These are phyloP conservation scores for Catocala sponsa DNA, from an alignment of 2,888 invertebrate genomes.

Conservation along the genomic window DNA sequence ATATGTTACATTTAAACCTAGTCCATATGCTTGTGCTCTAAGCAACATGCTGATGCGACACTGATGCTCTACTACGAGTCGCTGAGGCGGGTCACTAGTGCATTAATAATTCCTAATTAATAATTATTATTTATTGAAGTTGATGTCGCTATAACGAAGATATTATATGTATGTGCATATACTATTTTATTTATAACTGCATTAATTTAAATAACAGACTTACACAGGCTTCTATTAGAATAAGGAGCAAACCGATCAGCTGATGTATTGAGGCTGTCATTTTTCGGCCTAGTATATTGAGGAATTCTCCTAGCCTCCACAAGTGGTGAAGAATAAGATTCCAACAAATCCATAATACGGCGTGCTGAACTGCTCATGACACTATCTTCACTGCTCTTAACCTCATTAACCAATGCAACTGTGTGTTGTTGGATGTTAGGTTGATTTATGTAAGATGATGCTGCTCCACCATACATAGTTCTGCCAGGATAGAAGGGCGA, in stretches of 20 bases:
- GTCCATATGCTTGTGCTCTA: no score
- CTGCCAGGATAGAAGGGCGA: constrained; percentile 93
- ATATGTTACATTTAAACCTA: no score
- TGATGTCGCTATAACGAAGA: no score
- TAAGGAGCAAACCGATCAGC: constrained; percentile 18
- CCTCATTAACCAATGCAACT: constrained; percentile 60
- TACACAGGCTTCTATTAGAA: constrained; percentile 30
- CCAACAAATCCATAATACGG: constrained; percentile 93
- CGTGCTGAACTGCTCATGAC: constrained; percentile 92
- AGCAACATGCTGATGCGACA: no score
- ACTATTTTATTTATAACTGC: no score
- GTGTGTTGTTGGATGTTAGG: constrained; percentile 68
- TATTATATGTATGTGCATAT: no score
- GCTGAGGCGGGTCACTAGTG: no score
- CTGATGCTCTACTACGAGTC: no score
- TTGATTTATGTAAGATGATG: constrained; percentile 86
- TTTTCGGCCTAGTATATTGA: constrained; percentile 51
- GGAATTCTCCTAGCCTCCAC: constrained; percentile 94
- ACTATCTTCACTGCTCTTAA: constrained; percentile 55
- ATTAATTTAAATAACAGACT: constrained; percentile 21
- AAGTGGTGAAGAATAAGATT: constrained; percentile 94
- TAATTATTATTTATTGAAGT: no score
- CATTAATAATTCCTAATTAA: no score
- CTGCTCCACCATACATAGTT: constrained; percentile 92
- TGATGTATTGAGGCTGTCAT: constrained; percentile 35